Conservation (phyloP, 2,888 invertebrate species). For the Stratiomys singularior region DNA sequence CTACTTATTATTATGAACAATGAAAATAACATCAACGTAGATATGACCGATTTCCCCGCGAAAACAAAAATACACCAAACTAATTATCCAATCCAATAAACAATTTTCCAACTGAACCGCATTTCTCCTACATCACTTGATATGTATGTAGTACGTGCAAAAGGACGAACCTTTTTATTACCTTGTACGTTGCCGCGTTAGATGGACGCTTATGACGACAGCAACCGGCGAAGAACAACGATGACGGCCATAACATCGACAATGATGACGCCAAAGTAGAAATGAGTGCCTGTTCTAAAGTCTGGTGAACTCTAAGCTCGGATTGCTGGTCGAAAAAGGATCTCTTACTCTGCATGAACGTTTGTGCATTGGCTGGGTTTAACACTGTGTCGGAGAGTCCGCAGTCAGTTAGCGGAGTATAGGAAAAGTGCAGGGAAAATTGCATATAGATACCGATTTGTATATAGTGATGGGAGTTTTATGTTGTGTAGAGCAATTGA, state of each 20-base stretch:
- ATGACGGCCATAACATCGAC: slow-evolving; percentile 12
- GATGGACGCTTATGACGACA: not conserved
- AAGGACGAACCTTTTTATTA: slow-evolving; percentile 25
- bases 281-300: not conserved
- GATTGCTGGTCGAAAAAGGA: slow-evolving; percentile 12
- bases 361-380: not conserved
- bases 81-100: too few relatives aligned
- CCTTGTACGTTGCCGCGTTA: slow-evolving; percentile 4
- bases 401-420: not conserved
- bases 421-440: slow-evolving; percentile 42
- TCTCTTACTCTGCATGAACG: not conserved
- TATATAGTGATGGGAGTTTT: not conserved
- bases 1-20: too few relatives aligned
- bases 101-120: not conserved
- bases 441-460: slow-evolving; percentile 14
- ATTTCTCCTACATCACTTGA: not conserved
- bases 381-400: not conserved
- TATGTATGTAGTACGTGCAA: not conserved
- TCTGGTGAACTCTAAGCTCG: not conserved
- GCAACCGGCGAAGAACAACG: not conserved
- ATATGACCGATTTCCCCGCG: too few relatives aligned
- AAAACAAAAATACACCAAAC: too few relatives aligned
- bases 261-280: slow-evolving; percentile 11
- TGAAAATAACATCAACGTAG: too few relatives aligned
- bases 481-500: not conserved